These are phyloP conservation scores for Hydropotes inermis DNA, from an alignment of 2,113 vertebrate genomes.

Conservation along the genomic window DNA sequence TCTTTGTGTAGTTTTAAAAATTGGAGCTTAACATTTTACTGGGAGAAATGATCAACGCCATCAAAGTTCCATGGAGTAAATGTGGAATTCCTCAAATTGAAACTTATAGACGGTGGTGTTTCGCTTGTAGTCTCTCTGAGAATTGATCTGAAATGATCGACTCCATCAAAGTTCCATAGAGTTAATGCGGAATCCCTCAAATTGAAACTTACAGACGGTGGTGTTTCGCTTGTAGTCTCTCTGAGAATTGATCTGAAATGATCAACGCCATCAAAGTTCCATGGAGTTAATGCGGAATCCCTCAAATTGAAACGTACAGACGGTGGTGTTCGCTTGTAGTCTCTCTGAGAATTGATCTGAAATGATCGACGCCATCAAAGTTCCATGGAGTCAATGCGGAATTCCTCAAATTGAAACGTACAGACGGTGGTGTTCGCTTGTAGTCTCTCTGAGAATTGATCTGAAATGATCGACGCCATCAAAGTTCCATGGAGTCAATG, in stretches of 20 bases:
- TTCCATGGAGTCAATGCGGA: neutral
- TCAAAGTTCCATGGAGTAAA: neutral
- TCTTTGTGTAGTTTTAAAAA: neutral
- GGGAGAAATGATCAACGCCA: neutral
- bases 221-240: neutral
- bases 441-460: conserved; percentile 17
- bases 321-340: neutral
- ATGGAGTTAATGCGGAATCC: neutral
- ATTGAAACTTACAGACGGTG: neutral
- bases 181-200: neutral
- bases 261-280: neutral
- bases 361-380: neutral
- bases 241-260: conserved; percentile 32
- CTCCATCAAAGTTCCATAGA: neutral
- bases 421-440: neutral
- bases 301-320: neutral
- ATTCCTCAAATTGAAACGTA: neutral
- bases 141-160: neutral
- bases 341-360: conserved; percentile 34
- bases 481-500: neutral
- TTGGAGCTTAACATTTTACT: neutral
- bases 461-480: neutral
- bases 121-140: neutral
- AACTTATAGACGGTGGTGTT: neutral
- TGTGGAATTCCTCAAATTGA: neutral